These are phyloP conservation scores for Cyanoderma ruficeps DNA, from an alignment of 2,113 vertebrate species.

Conservation along the genomic window DNA sequence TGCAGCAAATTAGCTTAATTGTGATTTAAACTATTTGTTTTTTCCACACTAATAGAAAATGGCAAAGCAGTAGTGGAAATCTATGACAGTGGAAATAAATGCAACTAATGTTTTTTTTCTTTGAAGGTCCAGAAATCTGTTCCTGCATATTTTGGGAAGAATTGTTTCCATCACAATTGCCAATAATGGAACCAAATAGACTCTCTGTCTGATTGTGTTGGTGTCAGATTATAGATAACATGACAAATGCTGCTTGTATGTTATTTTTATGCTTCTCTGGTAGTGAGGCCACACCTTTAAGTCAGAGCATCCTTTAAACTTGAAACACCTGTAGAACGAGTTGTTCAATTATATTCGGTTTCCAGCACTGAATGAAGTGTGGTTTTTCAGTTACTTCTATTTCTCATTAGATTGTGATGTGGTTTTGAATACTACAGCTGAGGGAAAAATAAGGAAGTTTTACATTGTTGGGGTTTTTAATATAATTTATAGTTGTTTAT, in stretches of 20 bases:
- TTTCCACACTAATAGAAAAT: neutral
- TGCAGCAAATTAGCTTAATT: neutral
- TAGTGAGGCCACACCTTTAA: conserved; percentile 33
- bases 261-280: neutral
- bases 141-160: neutral
- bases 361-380: conserved; percentile 23
- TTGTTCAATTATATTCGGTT: conserved; percentile 36
- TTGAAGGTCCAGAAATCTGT: neutral
- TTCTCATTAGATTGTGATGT: conserved; percentile 13
- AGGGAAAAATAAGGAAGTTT: conserved; percentile 40
- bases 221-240: conserved; percentile 10
- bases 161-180: neutral
- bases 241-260: conserved; percentile 28
- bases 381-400: conserved; percentile 53
- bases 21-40: neutral
- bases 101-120: neutral
- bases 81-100: neutral
- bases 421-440: conserved; percentile 42
- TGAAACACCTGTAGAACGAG: conserved; percentile 62
- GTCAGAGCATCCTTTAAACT: conserved; percentile 39
- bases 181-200: neutral
- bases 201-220: neutral
- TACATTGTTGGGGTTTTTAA: neutral
- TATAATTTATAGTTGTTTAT: neutral
- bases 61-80: neutral